phyloP scores from a whole-genome alignment of 2,113 vertebrate genomes.

The Pimephales promelas region DNA sequence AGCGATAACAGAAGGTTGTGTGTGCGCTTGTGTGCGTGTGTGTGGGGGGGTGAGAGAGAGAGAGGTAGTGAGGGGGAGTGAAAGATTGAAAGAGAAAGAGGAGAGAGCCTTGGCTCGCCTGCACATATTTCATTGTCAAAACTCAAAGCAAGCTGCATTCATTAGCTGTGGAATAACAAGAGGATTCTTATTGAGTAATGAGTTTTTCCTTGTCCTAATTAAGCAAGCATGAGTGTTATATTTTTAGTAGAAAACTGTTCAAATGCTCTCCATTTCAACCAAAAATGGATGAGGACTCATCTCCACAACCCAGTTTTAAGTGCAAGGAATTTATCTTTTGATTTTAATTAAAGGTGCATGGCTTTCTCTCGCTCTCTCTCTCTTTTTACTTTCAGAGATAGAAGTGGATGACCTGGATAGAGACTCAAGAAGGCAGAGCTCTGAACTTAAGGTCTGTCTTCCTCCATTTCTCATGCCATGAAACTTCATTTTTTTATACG shows the following conservation, averaged over 20 bases:
- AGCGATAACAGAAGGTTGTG: constrained; percentile 9
- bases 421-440: constrained; percentile 47
- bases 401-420: constrained; percentile 57
- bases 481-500: background rate
- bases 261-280: constrained; percentile 69
- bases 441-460: constrained; percentile 25
- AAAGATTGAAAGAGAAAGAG: constrained; percentile 25
- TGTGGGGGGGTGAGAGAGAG: background rate
- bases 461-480: constrained; percentile 29
- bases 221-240: constrained; percentile 73
- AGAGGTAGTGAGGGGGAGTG: constrained; percentile 5
- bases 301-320: constrained; percentile 80
- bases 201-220: constrained; percentile 86
- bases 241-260: constrained; percentile 74
- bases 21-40: rapidly evolving
- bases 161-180: constrained; percentile 76
- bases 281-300: constrained; percentile 77
- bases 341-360: constrained; percentile 80
- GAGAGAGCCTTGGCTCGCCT: constrained; percentile 42
- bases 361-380: constrained; percentile 38
- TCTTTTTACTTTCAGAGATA: constrained; percentile 10
- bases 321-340: constrained; percentile 80
- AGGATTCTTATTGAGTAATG: constrained; percentile 82
- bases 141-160: constrained; percentile 74
- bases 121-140: constrained; percentile 80